Percentiles rank a stretch among this genome's conserved stretches.
These are phyloP conservation scores for Nannobrachium achirus DNA, from an alignment of 2,113 vertebrate species.

Conservation along the genomic window DNA sequence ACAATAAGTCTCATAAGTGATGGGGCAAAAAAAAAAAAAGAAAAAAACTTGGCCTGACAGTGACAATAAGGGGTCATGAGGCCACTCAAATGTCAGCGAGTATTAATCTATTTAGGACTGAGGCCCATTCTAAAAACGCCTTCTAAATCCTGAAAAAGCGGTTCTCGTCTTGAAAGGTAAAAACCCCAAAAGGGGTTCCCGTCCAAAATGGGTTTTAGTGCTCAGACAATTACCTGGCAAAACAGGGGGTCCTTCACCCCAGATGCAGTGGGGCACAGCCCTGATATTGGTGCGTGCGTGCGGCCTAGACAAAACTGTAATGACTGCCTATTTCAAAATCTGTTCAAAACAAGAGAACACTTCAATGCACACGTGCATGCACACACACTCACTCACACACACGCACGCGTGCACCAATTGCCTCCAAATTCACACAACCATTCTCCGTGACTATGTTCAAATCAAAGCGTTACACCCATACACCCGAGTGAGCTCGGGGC, in stretches of 20 bases:
- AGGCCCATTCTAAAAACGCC: too few species aligned
- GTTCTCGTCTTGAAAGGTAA: too few species aligned
- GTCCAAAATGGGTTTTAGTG: too few species aligned
- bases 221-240: too few species aligned
- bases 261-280: constrained; percentile 38
- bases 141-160: too few species aligned
- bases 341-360: background rate
- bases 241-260: constrained; percentile 34
- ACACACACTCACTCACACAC: constrained; percentile 3
- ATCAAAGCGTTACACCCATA: constrained; percentile 41
- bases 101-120: too few species aligned
- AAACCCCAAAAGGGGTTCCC: too few species aligned
- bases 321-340: constrained; percentile 27
- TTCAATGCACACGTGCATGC: background rate
- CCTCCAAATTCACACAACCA: constrained; percentile 31
- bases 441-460: constrained; percentile 27
- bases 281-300: constrained; percentile 45
- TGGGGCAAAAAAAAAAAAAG: too few species aligned
- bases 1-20: too few species aligned
- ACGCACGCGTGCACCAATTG: background rate
- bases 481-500: constrained; percentile 36
- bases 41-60: too few species aligned
- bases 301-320: background rate
- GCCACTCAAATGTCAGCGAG: too few species aligned
- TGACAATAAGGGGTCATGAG: too few species aligned